Evolutionary conservation across 2,797 vertebrate genomes (phyloP).

Genomic region (Margarornis squamiger): DNA sequence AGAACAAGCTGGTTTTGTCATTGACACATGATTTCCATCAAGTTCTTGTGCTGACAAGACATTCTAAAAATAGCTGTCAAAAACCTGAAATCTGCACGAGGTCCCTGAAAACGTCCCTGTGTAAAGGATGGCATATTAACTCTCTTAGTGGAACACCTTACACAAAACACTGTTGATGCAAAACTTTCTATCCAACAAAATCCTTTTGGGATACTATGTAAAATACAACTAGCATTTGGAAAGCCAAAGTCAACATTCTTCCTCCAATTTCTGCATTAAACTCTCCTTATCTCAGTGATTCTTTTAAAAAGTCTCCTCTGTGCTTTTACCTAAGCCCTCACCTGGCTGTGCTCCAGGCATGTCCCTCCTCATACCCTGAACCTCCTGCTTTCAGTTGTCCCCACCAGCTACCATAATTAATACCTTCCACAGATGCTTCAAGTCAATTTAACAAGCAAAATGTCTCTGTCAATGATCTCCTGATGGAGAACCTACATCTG

Average conservation of each 20-base stretch:
- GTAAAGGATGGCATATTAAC: neutral
- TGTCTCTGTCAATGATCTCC: neutral
- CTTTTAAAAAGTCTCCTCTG: neutral
- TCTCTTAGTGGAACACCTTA: neutral
- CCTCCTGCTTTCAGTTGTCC: neutral
- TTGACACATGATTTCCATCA: conserved; percentile 28
- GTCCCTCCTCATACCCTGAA: neutral
- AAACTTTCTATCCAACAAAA: neutral
- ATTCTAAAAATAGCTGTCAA: neutral
- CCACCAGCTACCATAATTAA: neutral
- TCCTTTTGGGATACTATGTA: neutral
- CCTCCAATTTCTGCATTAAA: neutral
- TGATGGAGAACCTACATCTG: neutral
- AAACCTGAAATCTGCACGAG: neutral
- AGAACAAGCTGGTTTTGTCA: conserved; percentile 9
- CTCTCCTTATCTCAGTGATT: neutral
- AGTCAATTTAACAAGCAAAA: neutral
- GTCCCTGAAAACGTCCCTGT: neutral
- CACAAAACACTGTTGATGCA: neutral
- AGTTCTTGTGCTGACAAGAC: conserved; percentile 46
- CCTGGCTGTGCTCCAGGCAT: neutral
- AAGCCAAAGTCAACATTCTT: neutral
- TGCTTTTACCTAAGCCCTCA: neutral
- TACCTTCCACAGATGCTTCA: neutral
- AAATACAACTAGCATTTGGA: neutral